Base-by-base conservation (phyloP, 1,140 invertebrate species). In the Drosophila varians region DNA sequence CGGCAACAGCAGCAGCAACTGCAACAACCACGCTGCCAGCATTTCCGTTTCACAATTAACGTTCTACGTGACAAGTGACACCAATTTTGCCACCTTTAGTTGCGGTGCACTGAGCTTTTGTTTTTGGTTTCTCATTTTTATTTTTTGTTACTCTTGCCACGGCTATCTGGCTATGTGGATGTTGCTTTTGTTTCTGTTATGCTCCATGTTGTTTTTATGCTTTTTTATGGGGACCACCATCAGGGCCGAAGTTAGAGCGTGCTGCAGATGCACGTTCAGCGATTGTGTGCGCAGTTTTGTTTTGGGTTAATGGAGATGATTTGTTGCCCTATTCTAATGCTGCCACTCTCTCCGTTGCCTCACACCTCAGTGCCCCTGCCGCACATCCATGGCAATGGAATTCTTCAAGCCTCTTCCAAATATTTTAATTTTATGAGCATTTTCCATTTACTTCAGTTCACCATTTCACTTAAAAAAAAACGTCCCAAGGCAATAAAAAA, bases 281-380 rank as follows among this genome's bases (percentile, higher is more conserved):
- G 86, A 89, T 89, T 89, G 83, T 80, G 52, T 86, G 86, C 70
- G 87, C 84, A 86, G 87, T 89, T 89, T 89, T 89, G 86, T 89
- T 86, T 74, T 87, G 79, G 87, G 86, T 89, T 89, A 89, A 87
- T 89, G 86, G 87, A 90, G 86, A 89, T 89, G 86, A 89, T 89
- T 89, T 89, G 86, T 89, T 89, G 77, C 74, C 82, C 77, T 87
- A 87, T 87, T 87, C 83, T 88, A 87, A 83, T 77, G 74, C 49
- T 60, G 71, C 61, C 57, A 57, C 31, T 23, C 28, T 19, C 31
- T 18, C 9, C 5, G 25, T 26, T 7, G 5, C 16, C 31, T 11
- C 43, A 31, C 49, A 14, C 45, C 26, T 57, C 28, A 4, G 8
- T 49, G 31, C 48, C 43, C 8, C 26, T n/a, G n/a, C 5, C 7